Percentiles rank a stretch among this genome's conserved stretches.
Evolutionary conservation across 2,797 vertebrate genomes (phyloP).

Genomic region (Falco berigora): DNA sequence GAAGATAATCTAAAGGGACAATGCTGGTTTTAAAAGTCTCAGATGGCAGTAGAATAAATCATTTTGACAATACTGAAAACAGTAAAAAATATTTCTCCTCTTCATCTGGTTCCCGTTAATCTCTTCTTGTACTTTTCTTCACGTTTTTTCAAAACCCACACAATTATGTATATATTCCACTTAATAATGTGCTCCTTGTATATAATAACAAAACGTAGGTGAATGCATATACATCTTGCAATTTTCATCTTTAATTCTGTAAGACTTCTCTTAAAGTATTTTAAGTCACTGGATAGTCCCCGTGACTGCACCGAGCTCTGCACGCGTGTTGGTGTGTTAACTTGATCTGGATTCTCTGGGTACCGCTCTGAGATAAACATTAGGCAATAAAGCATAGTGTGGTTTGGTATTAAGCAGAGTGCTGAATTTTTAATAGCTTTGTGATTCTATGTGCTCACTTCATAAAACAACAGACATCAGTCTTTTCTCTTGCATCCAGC

Average conservation of each 20-base stretch:
- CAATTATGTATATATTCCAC: background rate
- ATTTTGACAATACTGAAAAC: background rate
- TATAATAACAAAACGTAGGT: background rate
- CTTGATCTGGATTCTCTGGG: background rate
- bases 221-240: background rate
- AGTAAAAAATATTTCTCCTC: background rate
- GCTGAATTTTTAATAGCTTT: background rate
- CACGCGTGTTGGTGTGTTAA: rapidly evolving
- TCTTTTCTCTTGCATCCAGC: background rate
- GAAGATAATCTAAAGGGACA: background rate
- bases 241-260: background rate
- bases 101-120: background rate
- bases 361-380: background rate
- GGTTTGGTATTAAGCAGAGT: background rate
- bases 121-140: background rate
- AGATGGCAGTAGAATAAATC: background rate
- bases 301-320: background rate
- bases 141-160: background rate
- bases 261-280: background rate
- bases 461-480: background rate
- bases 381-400: background rate
- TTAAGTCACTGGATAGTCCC: background rate
- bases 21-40: background rate
- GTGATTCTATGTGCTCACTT: background rate
- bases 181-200: background rate